Conservation (phyloP, 2,888 invertebrate genomes). For the Synanthedon myopaeformis region DNA sequence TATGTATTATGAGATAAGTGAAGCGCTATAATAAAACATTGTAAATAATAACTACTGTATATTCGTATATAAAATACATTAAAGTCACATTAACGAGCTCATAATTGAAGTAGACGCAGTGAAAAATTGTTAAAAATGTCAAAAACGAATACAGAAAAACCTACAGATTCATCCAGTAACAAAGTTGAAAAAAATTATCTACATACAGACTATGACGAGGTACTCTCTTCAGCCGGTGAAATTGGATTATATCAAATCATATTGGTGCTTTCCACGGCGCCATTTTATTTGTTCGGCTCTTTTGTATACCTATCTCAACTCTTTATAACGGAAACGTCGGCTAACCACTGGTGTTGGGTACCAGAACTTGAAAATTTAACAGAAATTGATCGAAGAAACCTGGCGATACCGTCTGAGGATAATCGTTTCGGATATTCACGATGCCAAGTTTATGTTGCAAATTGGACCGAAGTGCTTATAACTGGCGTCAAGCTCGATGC, state of each 20-base stretch:
- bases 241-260: constrained; percentile 7
- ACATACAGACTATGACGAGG: constrained; percentile 5
- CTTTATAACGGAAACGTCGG: constrained; percentile 67
- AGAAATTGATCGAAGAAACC: constrained; percentile 2
- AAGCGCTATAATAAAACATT: too few relatives aligned
- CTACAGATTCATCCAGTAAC: neutral
- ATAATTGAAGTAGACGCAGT: too few relatives aligned
- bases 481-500: neutral
- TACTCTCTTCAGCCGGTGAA: constrained; percentile 5
- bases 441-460: constrained; percentile 5
- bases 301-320: constrained; percentile 6
- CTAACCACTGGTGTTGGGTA: constrained; percentile 34
- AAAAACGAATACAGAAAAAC: neutral
- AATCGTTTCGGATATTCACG: constrained; percentile 2
- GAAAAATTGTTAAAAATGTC: neutral
- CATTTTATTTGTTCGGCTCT: constrained; percentile 5
- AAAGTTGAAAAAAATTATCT: neutral
- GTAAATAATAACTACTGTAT: too few relatives aligned
- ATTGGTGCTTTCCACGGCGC: constrained; percentile 4
- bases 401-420: constrained; percentile 6
- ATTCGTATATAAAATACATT: too few relatives aligned
- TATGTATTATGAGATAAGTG: too few relatives aligned
- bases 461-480: constrained; percentile 6
- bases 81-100: too few relatives aligned
- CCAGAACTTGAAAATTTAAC: constrained; percentile 9